Base-by-base conservation (phyloP, 2,888 invertebrate genomes). In the Lagria hirta region DNA sequence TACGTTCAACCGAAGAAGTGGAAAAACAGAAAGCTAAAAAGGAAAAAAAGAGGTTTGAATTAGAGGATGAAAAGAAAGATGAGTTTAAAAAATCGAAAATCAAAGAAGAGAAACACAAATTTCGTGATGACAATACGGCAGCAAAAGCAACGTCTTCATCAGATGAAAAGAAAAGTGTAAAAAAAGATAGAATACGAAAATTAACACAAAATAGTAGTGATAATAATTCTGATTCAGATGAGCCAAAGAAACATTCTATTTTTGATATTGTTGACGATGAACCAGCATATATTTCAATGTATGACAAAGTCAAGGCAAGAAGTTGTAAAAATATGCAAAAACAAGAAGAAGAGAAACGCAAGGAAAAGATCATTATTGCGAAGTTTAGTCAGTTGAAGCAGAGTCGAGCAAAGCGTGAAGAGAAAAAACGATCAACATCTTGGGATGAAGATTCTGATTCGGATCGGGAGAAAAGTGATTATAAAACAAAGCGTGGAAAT, bases 271-370 rank as follows among this genome's bases (percentile, higher is more conserved):
- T 89, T 26, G 87, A 88, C 64, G 91, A 91, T 62, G 91, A 86
- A 45, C 92, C 93, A 1, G 84, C 87, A 5, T 94, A 93, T 66
- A 90, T 94, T 46, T 95, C 95, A 5, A 97, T 97, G 96, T 97
- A 97, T 69, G 96, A 96, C 68, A 96, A 96, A 73, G 93, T 94
- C 0, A 94, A 94, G 71, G 93, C 93, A 2, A 81, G 93, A 22
- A 92, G 93, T 13, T 92, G 91, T 61, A 92, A 93, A 71, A 93
- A 92, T 68, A 89, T 91, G 86, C 89, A 91, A 65, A 84, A 90
- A 65, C 89, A 89, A 65, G 91, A 92, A 69, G 89, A 91, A 69
- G 88, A 91, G 70, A 90, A 90, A 66, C 78, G 86, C 0, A 84
- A 85, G 68, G 84, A 87, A 68, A 91, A 91, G 65, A 83, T 89